Evolutionary conservation across 2,797 vertebrate species (phyloP), one percentile per base, ranked within the genome.

Genomic region (Hemibagrus guttatus): DNA sequence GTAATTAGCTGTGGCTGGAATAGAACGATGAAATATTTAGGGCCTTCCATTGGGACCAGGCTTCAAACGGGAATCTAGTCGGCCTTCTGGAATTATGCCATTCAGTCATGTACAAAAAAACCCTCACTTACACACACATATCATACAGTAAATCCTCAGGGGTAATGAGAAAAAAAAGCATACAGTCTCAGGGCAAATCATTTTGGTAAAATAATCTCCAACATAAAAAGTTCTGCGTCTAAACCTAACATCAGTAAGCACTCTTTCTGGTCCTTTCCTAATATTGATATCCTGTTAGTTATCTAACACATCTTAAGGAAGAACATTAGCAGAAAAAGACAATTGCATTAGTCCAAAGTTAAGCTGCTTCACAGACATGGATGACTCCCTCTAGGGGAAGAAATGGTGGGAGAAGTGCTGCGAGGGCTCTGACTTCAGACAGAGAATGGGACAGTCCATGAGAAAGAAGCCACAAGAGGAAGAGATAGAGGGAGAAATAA

Each of bases 21-120:
- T 90, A 87, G 86, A 90, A 80, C 49, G 82, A 86, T 90, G 89
- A 91, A 89, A 89, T 89, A 90, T 90, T 90, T 87, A 91, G 84
- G 79, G 82, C 83, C 39, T 31, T 88, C 90, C 89, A 84, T 66
- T 66, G 87, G 84, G 87, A 89, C 54, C 84, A 81, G 86, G 75
- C 86, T 85, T 91, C 86, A 91, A 89, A 90, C 81, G 52, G 72
- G 85, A 87, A 89, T 89, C 82, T 89, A 13, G 64, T 63, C 84
- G 85, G 52, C 87, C 86, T 88, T 86, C 82, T 85, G 75, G 81
- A 89, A 89, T 88, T 89, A 78, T 86, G 87, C 63, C 88, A 90
- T 63, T 81, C 16, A 59, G 39, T n/a, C 83, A 86, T 82, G 86
- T 80, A 87, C 35, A 35, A 31, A 83, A 28, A 49, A 82, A 74